Conservation (phyloP, 2,797 vertebrate genomes). For the Erpetoichthys calabaricus region DNA sequence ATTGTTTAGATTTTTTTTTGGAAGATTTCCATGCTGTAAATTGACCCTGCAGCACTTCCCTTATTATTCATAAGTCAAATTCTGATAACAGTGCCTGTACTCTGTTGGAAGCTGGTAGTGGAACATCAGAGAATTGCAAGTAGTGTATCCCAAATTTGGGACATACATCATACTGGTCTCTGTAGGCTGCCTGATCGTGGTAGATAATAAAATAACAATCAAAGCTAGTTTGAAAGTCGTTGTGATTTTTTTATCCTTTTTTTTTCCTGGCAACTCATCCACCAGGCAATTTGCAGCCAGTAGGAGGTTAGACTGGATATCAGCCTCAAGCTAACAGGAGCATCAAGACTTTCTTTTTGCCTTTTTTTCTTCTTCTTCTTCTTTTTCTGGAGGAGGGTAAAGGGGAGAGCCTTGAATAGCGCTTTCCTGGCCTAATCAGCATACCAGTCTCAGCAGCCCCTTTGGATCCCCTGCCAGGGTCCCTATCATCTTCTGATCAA, state of each 20-base stretch:
- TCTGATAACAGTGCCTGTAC: constrained; percentile 15
- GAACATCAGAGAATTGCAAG: constrained; percentile 16
- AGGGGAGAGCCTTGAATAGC: constrained; percentile 46
- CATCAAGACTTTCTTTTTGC: constrained; percentile 36
- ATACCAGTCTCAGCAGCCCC: constrained; percentile 91
- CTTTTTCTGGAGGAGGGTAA: constrained; percentile 52
- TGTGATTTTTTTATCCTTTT: constrained; percentile 23
- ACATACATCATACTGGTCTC: constrained; percentile 17
- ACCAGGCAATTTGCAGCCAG: constrained; percentile 51
- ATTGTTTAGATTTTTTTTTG: constrained; percentile 28
- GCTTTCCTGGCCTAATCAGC: constrained; percentile 82
- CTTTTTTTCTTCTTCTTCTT: constrained; percentile 39
- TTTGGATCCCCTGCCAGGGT: constrained; percentile 92
- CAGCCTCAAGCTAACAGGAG: constrained; percentile 52
- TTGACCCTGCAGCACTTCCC: constrained; percentile 13
- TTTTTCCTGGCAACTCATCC: constrained; percentile 34
- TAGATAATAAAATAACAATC: constrained; percentile 38
- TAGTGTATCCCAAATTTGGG: constrained; percentile 10
- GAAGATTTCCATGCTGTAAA: constrained; percentile 18
- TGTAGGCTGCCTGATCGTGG: constrained; percentile 25
- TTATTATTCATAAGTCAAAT: constrained; percentile 16
- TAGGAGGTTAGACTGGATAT: constrained; percentile 41
- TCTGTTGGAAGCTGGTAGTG: constrained; percentile 10
- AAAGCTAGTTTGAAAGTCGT: constrained; percentile 39
- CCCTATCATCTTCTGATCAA: constrained; percentile 99